A percentile compares a stretch with the other conserved stretches of the same genome.
These are phyloP conservation scores for Tragulus kanchil DNA, from an alignment of 2,113 vertebrate species.

Conservation along the genomic window DNA sequence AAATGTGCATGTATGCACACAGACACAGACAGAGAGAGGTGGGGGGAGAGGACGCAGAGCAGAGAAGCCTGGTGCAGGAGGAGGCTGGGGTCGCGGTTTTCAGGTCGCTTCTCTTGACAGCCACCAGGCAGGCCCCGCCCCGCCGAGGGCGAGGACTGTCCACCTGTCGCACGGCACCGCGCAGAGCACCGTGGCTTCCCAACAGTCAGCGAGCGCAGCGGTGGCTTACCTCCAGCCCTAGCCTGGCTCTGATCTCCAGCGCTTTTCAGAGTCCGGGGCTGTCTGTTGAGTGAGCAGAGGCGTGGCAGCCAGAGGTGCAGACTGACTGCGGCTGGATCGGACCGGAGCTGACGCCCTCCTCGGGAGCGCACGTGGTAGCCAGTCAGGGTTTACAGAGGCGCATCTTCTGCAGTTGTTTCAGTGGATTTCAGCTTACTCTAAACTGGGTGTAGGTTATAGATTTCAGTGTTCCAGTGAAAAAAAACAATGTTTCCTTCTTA, in stretches of 20 bases:
- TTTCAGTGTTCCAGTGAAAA: not conserved
- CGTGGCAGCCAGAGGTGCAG: not conserved
- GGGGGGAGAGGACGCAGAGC: not conserved
- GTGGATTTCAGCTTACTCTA: not conserved
- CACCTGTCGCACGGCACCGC: not conserved
- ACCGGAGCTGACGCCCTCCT: not conserved
- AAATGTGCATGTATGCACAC: accelerated
- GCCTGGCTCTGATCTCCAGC: not conserved
- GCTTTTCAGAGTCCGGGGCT: not conserved
- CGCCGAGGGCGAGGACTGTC: too few species aligned
- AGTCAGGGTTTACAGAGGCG: not conserved
- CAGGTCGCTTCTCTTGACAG: not conserved
- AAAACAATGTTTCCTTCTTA: not conserved
- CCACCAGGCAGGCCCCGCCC: not conserved
- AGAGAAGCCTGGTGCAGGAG: not conserved
- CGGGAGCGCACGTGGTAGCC: not conserved
- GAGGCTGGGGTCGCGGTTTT: too few species aligned
- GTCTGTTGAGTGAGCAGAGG: not conserved
- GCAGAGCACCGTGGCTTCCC: not conserved
- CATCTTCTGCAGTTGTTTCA: not conserved
- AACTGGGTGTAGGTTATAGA: conserved; percentile 18
- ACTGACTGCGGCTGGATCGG: not conserved
- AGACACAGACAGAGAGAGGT: accelerated
- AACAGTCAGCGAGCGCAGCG: too few species aligned
- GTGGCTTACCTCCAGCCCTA: not conserved